Conservation (phyloP, 1,140 invertebrate genomes). For the Drosophila simulans region DNA sequence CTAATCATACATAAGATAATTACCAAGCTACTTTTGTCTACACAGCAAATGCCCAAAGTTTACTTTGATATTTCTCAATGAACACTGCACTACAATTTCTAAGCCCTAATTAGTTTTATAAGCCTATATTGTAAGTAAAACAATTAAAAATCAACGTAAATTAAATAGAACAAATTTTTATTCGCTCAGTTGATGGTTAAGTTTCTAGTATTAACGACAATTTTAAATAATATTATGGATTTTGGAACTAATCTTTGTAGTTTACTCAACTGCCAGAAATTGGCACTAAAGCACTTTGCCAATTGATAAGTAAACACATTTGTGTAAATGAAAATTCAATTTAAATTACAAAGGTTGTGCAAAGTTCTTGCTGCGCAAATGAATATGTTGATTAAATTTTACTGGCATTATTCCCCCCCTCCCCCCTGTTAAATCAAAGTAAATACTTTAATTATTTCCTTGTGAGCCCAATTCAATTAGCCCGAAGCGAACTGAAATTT, state of each 20-base stretch:
- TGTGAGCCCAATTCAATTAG: conserved; percentile 20
- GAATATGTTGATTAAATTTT: conserved; percentile 20
- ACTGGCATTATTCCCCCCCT: conserved; percentile 1
- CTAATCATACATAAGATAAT: conserved; percentile 44
- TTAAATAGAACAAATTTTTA: too few relatives aligned
- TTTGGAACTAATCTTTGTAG: not conserved
- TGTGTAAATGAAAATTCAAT: conserved; percentile 35
- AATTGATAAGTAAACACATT: conserved; percentile 9
- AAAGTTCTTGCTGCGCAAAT: conserved; percentile 4
- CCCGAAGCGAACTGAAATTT: conserved; percentile 4
- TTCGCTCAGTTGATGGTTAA: too few relatives aligned
- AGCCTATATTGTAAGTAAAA: too few relatives aligned
- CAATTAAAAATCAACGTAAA: too few relatives aligned
- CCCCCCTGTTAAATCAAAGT: conserved; percentile 26
- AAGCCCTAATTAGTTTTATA: too few relatives aligned
- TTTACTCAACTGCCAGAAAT: not conserved
- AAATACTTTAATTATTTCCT: conserved; percentile 24
- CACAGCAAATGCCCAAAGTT: conserved; percentile 9
- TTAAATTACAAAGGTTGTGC: conserved; percentile 20
- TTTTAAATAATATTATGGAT: not conserved
- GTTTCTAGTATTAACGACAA: not conserved
- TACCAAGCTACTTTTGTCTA: conserved; percentile 27
- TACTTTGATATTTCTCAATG: not conserved
- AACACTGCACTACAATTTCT: conserved; percentile 1
- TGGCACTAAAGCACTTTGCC: conserved; percentile 19